phyloP scores from a whole-genome alignment of 2,888 invertebrate species.

The Plemyria rubiginata region DNA sequence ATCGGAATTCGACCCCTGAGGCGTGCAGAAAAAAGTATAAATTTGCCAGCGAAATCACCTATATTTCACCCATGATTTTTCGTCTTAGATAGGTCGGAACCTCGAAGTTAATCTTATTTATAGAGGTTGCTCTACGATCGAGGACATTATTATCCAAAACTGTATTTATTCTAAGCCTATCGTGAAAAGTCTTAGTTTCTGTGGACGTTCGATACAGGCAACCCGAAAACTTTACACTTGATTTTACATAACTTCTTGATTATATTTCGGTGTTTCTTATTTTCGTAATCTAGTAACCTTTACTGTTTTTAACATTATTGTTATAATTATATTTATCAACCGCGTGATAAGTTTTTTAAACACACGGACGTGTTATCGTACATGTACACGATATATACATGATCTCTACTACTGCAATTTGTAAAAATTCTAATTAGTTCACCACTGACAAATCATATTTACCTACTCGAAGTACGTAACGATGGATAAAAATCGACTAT shows the following conservation, averaged over 20 bases:
- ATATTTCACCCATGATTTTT: not conserved
- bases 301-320: not conserved
- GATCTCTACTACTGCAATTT: not conserved
- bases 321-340: not conserved
- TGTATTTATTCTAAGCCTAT: slow-evolving; percentile 3
- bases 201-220: not conserved
- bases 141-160: slow-evolving; percentile 13
- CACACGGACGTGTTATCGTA: not conserved
- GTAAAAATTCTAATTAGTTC: not conserved
- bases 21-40: no score
- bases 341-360: not conserved
- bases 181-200: slow-evolving; percentile 4
- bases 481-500: not conserved
- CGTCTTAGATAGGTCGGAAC: slow-evolving; percentile 3
- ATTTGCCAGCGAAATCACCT: no score
- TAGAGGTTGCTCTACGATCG: not conserved
- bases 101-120: slow-evolving; percentile 13
- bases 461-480: not conserved
- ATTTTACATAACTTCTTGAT: not conserved
- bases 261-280: not conserved
- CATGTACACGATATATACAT: not conserved
- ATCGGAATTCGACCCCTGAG: no score
- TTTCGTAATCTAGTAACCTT: not conserved
- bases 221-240: not conserved
- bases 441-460: not conserved